Base-by-base conservation (phyloP, 2,797 vertebrate genomes). In the Crocodylus rhombifer region DNA sequence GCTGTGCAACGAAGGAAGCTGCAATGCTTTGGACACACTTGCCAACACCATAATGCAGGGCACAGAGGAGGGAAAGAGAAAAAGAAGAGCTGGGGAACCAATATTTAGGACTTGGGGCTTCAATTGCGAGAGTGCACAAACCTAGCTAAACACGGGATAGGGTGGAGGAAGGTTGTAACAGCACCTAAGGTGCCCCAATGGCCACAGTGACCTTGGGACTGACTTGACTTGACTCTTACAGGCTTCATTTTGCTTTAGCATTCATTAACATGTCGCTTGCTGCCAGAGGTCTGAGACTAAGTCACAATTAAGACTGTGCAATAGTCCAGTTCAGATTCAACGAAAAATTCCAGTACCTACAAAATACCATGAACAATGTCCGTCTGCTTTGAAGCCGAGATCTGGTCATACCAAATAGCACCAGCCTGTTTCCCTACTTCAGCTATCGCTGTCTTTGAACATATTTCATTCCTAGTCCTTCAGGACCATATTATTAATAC, bases 321-420 rank as follows among this genome's bases (percentile, higher is more conserved):
- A 71, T 15, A 42, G 13, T 0, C 0, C 0, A 0, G 42, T 80
- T 92, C 2, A 1, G 2, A 83, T n/a, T 64, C 75, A 88, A 30
- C 36, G 15, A 63, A 83, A 84, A 88, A 85, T 23, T n/a, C 51
- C 18, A 0, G 17, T 81, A 92, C 84, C 71, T 30, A 28, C 1
- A 1, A 28, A 94, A 92, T 5, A 55, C 5, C 6, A 16, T 84
- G 36, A 25, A 2, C 51, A 67, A 20, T 57, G 20, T 4, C 16
- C 14, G 3, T 10, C 84, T 80, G 26, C 1, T 8, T 21, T 57
- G 62, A 94, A 51, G 11, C 51, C 6, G 30, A 33, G 5, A 25
- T 4, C 11, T 36, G 61, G 23, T 56, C 61, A 42, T 6, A 30
- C 5, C 16, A 7, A 13, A 42, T 63, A 51, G 21, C 42, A 63